These are phyloP conservation scores for Phragmatobia fuliginosa DNA, from an alignment of 2,888 invertebrate genomes.

Conservation along the genomic window DNA sequence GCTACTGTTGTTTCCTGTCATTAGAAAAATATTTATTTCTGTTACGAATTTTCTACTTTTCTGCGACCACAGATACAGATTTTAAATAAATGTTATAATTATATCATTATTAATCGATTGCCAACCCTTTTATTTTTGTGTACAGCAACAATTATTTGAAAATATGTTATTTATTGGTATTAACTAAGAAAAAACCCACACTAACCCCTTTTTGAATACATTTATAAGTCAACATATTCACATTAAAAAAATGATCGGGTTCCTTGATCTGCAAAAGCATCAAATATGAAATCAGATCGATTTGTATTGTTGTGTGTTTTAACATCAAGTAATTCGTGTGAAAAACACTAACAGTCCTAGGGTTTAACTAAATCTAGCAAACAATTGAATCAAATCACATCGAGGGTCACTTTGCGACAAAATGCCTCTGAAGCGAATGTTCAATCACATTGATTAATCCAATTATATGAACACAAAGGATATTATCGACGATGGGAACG, in stretches of 20 bases:
- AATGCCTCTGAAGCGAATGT: conserved; percentile 39
- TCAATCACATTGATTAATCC: conserved; percentile 59
- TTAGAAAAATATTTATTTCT: not conserved
- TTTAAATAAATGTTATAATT: too few species aligned
- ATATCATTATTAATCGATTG: too few species aligned
- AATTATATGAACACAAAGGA: conserved; percentile 61
- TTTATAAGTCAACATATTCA: too few species aligned
- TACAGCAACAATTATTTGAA: too few species aligned
- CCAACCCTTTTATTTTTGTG: too few species aligned
- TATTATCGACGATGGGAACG: conserved; percentile 51
- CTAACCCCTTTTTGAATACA: too few species aligned
- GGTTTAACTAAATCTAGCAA: conserved; percentile 16
- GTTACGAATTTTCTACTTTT: not conserved
- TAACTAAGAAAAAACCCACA: too few species aligned
- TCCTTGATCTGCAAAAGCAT: too few species aligned
- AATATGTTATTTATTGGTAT: too few species aligned
- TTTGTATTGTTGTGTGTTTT: not conserved
- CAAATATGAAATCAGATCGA: not conserved
- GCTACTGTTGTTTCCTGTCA: conserved; percentile 4
- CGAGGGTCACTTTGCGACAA: conserved; percentile 35
- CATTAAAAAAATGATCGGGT: too few species aligned
- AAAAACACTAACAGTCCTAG: conserved; percentile 11
- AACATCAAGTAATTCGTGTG: not conserved
- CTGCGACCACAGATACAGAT: not conserved
- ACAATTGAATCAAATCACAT: conserved; percentile 28